Base-by-base conservation (phyloP, 2,888 invertebrate species). In the Megaustenia siamemsis region DNA sequence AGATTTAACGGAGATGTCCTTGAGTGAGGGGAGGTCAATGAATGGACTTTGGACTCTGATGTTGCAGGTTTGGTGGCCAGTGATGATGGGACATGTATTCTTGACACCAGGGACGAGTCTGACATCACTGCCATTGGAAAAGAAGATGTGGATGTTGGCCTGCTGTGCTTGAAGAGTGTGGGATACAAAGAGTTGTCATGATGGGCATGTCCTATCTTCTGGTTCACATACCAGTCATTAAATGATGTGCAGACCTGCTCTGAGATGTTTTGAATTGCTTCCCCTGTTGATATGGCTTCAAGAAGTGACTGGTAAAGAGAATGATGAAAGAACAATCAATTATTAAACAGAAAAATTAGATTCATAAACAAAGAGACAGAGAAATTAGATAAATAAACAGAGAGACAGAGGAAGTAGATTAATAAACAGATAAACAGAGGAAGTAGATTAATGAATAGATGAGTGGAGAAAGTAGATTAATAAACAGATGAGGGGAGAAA, bases 211-310 rank as follows among this genome's bases (percentile, higher is more conserved):
- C 21, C 35, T 18, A 32, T 40, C 53, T 82, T 75, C 78, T 78
- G 83, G 18, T 63, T 21, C 32, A 32, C 24, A n/a, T 78, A 83
- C 83, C 83, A 83, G 53, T 78, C 77, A 43, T 83, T 60, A 49
- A 83, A 83, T 21, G 78, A 49, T 15, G 45, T 28, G 71, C 83
- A 83, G 24, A 83, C 60, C 24, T 77, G 77, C 18, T 83, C 83
- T 1, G 83, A 56, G 21, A 83, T 71, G 60, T 40, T 68, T 60
- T 71, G 83, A 45, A 32, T 83, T 10, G 43, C 43, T 71, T 71
- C 78, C 24, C 83, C 83, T 71, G 43, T 56, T 24, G 78, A 78
- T 15, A 83, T 78, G 32, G 78, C 40, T 32, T 83, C 83, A 21
- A 83, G 83, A n/a, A 69, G 45, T 10, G 83, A 43, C 83, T 83